A percentile compares a stretch with the other conserved stretches of the same genome.
phyloP scores from a whole-genome alignment of 30 jellyfish, hydroid and myxozoan species.

The Hydractinia echinata region DNA sequence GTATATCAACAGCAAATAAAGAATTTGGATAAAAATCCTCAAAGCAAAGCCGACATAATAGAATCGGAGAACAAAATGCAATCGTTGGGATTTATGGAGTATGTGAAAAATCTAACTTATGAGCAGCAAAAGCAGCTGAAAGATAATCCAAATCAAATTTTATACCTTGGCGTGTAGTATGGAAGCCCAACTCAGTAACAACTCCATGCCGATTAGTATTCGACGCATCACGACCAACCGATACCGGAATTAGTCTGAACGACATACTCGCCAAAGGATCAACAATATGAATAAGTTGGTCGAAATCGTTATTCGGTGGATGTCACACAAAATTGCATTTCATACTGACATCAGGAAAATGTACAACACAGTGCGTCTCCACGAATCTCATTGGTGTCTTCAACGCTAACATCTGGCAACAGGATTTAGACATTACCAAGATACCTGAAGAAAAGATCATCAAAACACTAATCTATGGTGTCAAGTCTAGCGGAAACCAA shows the following conservation, averaged over 20 bases:
- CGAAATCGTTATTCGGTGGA: slow-evolving; percentile 28
- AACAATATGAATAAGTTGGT: slow-evolving; percentile 14
- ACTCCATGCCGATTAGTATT: slow-evolving; percentile 2
- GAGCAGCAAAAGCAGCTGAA: no score
- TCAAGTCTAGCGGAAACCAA: no score
- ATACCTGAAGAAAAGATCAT: slow-evolving; percentile 14
- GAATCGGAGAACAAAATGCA: no score
- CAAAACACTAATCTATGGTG: neutral
- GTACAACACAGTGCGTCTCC: slow-evolving; percentile 23
- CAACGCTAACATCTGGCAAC: no score
- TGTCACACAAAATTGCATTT: neutral
- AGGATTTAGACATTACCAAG: neutral
- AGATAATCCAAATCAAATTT: no score
- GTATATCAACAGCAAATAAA: no score
- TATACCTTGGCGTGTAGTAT: no score
- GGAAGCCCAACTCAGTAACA: neutral
- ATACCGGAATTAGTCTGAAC: neutral
- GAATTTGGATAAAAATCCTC: no score
- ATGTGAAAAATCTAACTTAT: no score
- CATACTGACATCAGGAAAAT: neutral
- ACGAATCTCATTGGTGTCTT: no score
- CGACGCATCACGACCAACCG: slow-evolving; percentile 9
- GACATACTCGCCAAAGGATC: neutral
- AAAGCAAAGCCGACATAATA: no score
- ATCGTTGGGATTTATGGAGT: no score